Evolutionary conservation across 1,140 invertebrate genomes (phyloP), one percentile per base, ranked within the genome.

Genomic region (Euura lappo): DNA sequence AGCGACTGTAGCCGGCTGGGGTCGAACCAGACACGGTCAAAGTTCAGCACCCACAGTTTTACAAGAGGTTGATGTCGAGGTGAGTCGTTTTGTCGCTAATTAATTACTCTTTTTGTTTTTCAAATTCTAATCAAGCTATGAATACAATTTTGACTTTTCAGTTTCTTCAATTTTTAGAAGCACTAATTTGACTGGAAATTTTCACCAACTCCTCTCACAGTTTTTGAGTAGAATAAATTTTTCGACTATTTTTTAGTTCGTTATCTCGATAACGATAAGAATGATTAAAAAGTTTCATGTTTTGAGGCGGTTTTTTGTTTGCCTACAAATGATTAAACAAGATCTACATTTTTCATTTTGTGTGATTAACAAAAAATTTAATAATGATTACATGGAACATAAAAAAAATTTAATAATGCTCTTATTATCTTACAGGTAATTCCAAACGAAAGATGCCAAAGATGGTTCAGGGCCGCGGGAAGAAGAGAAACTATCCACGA

Each of bases 1-100:
- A 80, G 96, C 94, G 8, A 97, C 95, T 0, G 96, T 97, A 0
- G 95, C 95, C 0, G 96, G 96, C 13, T 97, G 96, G 96, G 96
- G 96, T 8, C 85, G 95, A 66, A 96, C 95, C 2, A 88, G 94
- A 76, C 95, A 97, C 80, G 95, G 95, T 71, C 92, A 94, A 82
- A 93, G 91, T 75, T 94, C 93, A 0, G 93, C 94, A n/a, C 93
- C 93, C 11, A 91, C 93, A 2, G 90, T 94, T 45, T 84, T 94
- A 73, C 92, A 93, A 86, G 91, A 91, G 83, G 86, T 88, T 70
- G 85, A 87, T 51, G 86, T 88, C 28, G 86, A 88, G 75, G 86
- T 86, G 75, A 28, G 28, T 28, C 28, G 1, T 66, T 66, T 42
- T 60, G 60, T 74, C 70, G 6, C 67, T 4, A 45, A 4, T 3